Percentiles rank a stretch among this genome's conserved stretches.
Evolutionary conservation across 2,888 invertebrate genomes (phyloP).

Genomic region (Heteropelma amictum): DNA sequence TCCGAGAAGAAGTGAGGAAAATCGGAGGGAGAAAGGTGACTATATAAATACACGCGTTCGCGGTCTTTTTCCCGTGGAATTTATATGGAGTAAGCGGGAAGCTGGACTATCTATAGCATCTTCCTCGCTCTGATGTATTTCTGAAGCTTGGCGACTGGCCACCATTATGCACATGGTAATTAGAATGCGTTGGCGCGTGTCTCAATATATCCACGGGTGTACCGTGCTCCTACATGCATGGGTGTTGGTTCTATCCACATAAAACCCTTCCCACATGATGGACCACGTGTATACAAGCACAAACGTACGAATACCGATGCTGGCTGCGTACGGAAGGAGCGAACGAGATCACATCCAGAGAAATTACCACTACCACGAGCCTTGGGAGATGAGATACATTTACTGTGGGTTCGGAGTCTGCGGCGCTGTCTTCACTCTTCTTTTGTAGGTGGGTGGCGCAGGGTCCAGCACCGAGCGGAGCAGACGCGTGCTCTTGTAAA

Average conservation of each 20-base stretch:
- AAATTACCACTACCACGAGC: slow-evolving; percentile 31
- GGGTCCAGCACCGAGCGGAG: slow-evolving; percentile 53
- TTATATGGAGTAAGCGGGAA: slow-evolving; percentile 57
- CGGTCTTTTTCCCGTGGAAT: slow-evolving; percentile 65
- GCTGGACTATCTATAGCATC: slow-evolving; percentile 71
- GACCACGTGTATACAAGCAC: background rate
- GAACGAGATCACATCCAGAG: slow-evolving; percentile 9
- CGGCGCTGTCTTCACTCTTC: slow-evolving; percentile 51
- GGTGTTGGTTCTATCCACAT: background rate
- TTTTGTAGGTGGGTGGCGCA: slow-evolving; percentile 66
- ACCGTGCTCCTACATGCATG: background rate
- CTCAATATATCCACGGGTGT: slow-evolving; percentile 75
- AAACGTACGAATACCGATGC: slow-evolving; percentile 7
- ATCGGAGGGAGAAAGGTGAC: slow-evolving; percentile 23
- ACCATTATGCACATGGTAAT: slow-evolving; percentile 78
- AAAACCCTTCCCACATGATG: no score
- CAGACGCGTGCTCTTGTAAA: slow-evolving; percentile 42
- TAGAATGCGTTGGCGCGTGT: slow-evolving; percentile 78
- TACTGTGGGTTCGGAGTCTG: slow-evolving; percentile 31
- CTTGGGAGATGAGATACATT: slow-evolving; percentile 44
- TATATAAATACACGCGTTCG: slow-evolving; percentile 26
- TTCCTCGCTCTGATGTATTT: slow-evolving; percentile 74
- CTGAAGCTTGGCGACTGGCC: slow-evolving; percentile 77
- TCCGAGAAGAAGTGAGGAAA: no score
- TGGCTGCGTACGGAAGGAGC: slow-evolving; percentile 4